These are phyloP conservation scores for Andrena bucephala DNA, from an alignment of 2,888 invertebrate species.

Conservation along the genomic window DNA sequence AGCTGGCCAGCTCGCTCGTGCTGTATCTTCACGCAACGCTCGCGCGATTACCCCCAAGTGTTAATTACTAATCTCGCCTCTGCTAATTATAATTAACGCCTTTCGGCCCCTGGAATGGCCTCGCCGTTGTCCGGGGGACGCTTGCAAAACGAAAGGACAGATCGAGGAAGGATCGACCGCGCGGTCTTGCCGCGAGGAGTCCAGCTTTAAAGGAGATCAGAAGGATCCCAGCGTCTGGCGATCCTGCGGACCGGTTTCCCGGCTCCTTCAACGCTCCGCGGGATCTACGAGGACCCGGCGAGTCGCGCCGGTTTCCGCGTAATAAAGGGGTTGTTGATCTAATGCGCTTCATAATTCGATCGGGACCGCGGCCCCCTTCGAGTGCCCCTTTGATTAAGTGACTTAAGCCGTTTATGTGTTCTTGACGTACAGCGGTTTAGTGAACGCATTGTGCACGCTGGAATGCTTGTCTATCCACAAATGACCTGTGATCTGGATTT, in stretches of 20 bases:
- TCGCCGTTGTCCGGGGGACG: constrained; percentile 52
- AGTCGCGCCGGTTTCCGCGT: constrained; percentile 54
- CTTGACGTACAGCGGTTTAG: background rate
- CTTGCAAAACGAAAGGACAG: constrained; percentile 72
- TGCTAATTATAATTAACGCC: constrained; percentile 85
- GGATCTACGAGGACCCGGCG: constrained; percentile 46
- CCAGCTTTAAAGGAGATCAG: constrained; percentile 57
- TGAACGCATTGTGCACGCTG: constrained; percentile 14
- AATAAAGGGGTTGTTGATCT: constrained; percentile 48
- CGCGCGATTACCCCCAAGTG: constrained; percentile 82
- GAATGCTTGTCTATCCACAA: constrained; percentile 32
- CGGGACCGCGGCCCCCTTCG: background rate
- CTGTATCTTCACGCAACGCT: constrained; percentile 68
- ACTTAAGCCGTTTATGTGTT: constrained; percentile 37
- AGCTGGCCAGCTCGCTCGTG: constrained; percentile 20
- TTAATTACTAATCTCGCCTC: constrained; percentile 84
- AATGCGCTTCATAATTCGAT: constrained; percentile 42
- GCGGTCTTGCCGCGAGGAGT: constrained; percentile 33
- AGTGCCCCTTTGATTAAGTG: constrained; percentile 29
- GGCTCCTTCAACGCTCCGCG: constrained; percentile 23
- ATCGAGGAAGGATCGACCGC: constrained; percentile 62
- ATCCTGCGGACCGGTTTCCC: constrained; percentile 54
- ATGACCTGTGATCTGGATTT: constrained; percentile 33
- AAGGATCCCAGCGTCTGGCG: constrained; percentile 27
- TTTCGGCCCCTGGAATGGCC: constrained; percentile 72